phyloP scores from a whole-genome alignment of 2,797 vertebrate genomes.

The Benthosema pterotum region DNA sequence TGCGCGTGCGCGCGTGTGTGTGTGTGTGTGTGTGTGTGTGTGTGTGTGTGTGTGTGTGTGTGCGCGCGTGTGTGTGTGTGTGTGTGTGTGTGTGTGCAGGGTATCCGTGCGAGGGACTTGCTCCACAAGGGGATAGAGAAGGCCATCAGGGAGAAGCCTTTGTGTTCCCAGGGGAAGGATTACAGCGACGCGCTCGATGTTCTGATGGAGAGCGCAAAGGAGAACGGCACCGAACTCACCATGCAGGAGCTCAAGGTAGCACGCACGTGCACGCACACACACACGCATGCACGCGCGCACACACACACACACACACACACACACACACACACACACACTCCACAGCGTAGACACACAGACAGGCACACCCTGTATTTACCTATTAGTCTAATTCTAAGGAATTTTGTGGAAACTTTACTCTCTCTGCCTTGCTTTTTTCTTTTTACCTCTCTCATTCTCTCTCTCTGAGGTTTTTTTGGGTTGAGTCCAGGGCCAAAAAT shows the following conservation, averaged over 20 bases:
- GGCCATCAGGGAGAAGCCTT: constrained; percentile 93
- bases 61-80: too few relatives aligned
- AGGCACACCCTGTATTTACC: constrained; percentile 69
- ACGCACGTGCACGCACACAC: neutral
- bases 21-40: neutral
- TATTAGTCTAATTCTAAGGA: constrained; percentile 69
- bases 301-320: constrained; percentile 2
- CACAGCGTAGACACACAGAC: neutral
- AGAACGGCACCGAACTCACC: constrained; percentile 92
- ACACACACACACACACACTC: neutral
- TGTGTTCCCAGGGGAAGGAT: constrained; percentile 91
- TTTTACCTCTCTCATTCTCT: constrained; percentile 9
- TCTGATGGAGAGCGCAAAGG: constrained; percentile 94
- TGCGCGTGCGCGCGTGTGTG: neutral
- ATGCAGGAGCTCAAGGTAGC: constrained; percentile 98
- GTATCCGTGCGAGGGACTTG: constrained; percentile 91
- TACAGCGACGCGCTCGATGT: constrained; percentile 93
- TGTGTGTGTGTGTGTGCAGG: constrained; percentile 71
- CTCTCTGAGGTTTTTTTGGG: constrained; percentile 72
- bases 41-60: neutral
- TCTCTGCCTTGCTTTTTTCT: constrained; percentile 21
- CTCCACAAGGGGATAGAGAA: constrained; percentile 94
- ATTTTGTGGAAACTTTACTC: constrained; percentile 71
- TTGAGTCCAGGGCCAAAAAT: constrained; percentile 74
- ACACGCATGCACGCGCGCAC: neutral